Evolutionary conservation across 2,797 vertebrate species (phyloP).

Genomic region (Alcedo quadribrachys): DNA sequence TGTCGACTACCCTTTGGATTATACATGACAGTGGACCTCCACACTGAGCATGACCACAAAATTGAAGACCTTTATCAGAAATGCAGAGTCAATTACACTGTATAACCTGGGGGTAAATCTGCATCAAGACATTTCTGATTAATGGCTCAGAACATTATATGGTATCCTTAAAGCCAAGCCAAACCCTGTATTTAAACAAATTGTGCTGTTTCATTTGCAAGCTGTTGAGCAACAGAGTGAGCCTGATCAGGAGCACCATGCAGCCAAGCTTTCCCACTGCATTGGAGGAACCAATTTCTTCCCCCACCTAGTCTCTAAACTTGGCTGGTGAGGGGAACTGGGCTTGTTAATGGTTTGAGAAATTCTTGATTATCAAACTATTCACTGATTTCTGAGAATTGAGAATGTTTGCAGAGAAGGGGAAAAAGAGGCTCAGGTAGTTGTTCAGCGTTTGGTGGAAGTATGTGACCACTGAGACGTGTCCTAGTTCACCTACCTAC

Average conservation of each 20-base stretch:
- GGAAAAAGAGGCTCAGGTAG: neutral
- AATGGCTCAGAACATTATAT: neutral
- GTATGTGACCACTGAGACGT: neutral
- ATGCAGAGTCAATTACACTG: neutral
- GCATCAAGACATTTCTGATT: neutral
- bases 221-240: neutral
- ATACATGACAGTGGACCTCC: neutral
- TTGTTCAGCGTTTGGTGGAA: neutral
- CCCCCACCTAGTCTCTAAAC: neutral
- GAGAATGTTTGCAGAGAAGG: neutral
- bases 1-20: neutral
- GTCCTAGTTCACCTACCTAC: neutral
- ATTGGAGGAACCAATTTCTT: neutral
- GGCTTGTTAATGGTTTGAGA: neutral
- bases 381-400: neutral
- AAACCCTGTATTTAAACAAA: neutral
- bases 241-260: neutral
- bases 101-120: neutral
- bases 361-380: neutral
- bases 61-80: neutral
- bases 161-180: neutral
- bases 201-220: neutral
- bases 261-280: neutral
- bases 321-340: rapidly evolving
- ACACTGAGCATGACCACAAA: neutral